phyloP scores from a whole-genome alignment of 2,113 vertebrate genomes.

The Tychaedon coryphoeus region DNA sequence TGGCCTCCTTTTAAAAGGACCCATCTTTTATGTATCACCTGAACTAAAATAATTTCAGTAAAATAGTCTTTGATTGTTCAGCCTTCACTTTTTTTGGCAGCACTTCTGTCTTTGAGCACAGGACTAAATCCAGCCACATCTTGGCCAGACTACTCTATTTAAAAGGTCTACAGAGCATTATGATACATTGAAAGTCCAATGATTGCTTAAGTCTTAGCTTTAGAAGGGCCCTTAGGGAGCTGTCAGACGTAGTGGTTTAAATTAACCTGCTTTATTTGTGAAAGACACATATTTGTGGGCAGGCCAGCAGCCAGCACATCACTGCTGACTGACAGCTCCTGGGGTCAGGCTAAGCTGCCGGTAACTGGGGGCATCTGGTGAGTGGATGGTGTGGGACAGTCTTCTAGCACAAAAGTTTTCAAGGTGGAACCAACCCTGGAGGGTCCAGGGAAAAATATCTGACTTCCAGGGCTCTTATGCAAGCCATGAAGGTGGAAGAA shows the following conservation, averaged over 20 bases:
- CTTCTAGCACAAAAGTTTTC: background rate
- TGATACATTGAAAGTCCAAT: rapidly evolving
- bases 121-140: background rate
- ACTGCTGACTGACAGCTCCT: background rate
- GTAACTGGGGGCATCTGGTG: rapidly evolving
- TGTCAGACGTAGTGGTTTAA: background rate
- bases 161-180: background rate
- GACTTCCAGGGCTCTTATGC: background rate
- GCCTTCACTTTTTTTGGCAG: background rate
- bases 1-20: background rate
- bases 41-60: background rate
- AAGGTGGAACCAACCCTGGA: background rate
- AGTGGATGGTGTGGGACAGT: rapidly evolving
- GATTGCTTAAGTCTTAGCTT: background rate
- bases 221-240: background rate
- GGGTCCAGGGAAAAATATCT: background rate
- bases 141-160: background rate
- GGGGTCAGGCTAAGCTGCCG: background rate
- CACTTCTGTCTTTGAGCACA: background rate
- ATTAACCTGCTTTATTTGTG: background rate
- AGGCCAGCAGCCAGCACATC: background rate
- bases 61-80: background rate
- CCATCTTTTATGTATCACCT: background rate
- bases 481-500: background rate
- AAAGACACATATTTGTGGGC: background rate